phyloP scores from a whole-genome alignment of 2,888 invertebrate species.

The Folsomia candida region DNA sequence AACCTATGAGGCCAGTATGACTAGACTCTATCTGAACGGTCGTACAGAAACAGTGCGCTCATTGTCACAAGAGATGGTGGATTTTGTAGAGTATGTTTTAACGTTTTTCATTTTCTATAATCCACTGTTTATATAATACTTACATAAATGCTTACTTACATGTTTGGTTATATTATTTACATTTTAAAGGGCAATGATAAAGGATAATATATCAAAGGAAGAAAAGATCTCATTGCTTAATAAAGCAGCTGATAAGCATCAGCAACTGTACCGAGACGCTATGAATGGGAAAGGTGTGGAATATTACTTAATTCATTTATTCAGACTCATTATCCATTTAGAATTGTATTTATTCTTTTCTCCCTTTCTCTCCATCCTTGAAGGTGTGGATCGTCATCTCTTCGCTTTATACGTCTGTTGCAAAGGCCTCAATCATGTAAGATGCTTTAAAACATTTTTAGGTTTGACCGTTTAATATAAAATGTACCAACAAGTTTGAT shows the following conservation, averaged over 20 bases:
- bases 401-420: constrained; percentile 58
- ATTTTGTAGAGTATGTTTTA: constrained; percentile 54
- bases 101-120: not conserved
- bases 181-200: constrained; percentile 54
- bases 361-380: too few species aligned
- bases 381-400: constrained; percentile 57
- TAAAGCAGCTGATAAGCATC: constrained; percentile 55
- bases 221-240: constrained; percentile 54
- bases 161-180: not conserved
- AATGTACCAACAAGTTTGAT: too few species aligned
- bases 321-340: too few species aligned
- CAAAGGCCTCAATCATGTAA: constrained; percentile 57
- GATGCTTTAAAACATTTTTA: constrained; percentile 45
- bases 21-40: constrained; percentile 56
- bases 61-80: constrained; percentile 54
- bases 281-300: constrained; percentile 58
- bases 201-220: constrained; percentile 51
- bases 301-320: too few species aligned
- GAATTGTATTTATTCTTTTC: too few species aligned
- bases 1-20: constrained; percentile 59
- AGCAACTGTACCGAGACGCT: constrained; percentile 56
- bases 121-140: constrained; percentile 1
- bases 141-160: not conserved
- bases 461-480: not conserved
- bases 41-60: constrained; percentile 58